phyloP scores from a whole-genome alignment of 2,888 invertebrate genomes.

The Entomobrya proxima region DNA sequence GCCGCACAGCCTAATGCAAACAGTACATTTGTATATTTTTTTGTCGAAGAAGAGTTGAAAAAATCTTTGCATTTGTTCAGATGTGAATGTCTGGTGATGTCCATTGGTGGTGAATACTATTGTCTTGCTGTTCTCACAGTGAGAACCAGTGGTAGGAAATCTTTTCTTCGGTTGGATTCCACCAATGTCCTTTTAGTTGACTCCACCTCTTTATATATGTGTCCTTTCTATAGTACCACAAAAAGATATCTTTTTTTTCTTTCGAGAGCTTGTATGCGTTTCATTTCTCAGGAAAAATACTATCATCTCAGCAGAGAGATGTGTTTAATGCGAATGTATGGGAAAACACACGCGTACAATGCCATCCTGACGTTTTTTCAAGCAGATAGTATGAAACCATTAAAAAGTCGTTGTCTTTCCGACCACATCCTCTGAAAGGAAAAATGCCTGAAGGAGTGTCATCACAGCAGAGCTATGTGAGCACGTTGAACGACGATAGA shows the following conservation, averaged over 20 bases:
- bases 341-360: no score
- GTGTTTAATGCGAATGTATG: background rate
- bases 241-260: background rate
- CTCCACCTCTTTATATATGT: conserved; percentile 46
- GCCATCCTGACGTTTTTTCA: no score
- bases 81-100: background rate
- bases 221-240: conserved; percentile 22
- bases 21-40: conserved; percentile 22
- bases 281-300: background rate
- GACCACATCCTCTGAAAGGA: no score
- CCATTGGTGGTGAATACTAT: conserved; percentile 17
- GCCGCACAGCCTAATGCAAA: conserved; percentile 2
- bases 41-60: conserved; percentile 11
- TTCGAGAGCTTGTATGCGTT: no score
- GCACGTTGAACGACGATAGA: no score
- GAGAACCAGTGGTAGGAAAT: conserved; percentile 26
- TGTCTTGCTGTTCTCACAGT: conserved; percentile 42
- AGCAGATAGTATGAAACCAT: no score
- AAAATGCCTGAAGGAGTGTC: no score
- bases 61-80: conserved; percentile 27
- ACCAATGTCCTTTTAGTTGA: conserved; percentile 44
- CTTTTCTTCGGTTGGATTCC: background rate
- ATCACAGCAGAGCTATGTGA: no score
- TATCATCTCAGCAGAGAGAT: background rate
- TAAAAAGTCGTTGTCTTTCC: no score